Percentiles rank a stretch among this genome's conserved stretches.
Conservation (phyloP, 2,113 vertebrate species). For the Embiotoca jacksoni region DNA sequence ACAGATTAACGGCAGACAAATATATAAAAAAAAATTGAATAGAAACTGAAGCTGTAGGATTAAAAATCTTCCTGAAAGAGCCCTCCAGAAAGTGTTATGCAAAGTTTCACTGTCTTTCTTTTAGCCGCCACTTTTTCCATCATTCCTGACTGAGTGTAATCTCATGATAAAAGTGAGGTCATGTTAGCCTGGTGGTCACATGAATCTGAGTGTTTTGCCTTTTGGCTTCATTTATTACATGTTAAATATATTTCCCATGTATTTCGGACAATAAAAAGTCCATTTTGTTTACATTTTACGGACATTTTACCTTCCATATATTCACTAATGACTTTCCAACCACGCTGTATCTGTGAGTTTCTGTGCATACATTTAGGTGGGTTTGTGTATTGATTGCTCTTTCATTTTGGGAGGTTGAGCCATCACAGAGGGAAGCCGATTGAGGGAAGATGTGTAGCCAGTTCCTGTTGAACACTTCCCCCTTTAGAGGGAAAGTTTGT, state of each 20-base stretch:
- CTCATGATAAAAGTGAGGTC: too few relatives aligned
- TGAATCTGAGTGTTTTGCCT: background rate
- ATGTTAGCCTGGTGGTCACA: too few relatives aligned
- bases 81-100: too few relatives aligned
- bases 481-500: constrained; percentile 61
- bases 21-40: too few relatives aligned
- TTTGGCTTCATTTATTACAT: background rate
- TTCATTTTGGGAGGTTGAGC: constrained; percentile 62
- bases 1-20: background rate
- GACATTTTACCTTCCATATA: background rate
- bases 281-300: background rate
- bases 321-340: background rate
- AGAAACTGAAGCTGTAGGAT: too few relatives aligned
- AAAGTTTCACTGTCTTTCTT: too few relatives aligned
- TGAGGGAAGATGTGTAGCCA: constrained; percentile 68
- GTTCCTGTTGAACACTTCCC: constrained; percentile 73
- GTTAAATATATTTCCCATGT: background rate
- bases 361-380: background rate
- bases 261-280: background rate
- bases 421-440: constrained; percentile 60
- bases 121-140: too few relatives aligned
- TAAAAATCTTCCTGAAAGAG: too few relatives aligned
- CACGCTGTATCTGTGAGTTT: background rate
- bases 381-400: constrained; percentile 45
- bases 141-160: too few relatives aligned